These are phyloP conservation scores for Metacarcinus magister DNA, from an alignment of 2,888 invertebrate species.

Conservation along the genomic window DNA sequence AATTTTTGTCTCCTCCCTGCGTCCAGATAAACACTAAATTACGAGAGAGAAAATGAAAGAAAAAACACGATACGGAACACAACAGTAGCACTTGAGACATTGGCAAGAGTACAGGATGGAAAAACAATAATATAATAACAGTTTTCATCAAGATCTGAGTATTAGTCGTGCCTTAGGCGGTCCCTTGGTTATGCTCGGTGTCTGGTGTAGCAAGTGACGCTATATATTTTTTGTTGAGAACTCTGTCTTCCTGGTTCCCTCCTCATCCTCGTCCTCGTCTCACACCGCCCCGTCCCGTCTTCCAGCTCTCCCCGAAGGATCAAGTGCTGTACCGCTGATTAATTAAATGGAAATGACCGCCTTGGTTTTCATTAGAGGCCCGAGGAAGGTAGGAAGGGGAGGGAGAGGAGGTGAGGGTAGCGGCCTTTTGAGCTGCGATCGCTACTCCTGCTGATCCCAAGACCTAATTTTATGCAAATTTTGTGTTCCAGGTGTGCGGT, in stretches of 20 bases:
- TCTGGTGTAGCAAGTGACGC: neutral
- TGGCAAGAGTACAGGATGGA: too few species aligned
- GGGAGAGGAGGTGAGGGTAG: neutral
- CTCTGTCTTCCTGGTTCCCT: neutral
- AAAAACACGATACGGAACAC: too few species aligned
- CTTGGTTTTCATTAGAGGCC: neutral
- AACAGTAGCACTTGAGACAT: too few species aligned
- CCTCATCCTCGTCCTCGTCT: neutral
- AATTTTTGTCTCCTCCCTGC: too few species aligned
- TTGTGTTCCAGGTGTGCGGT: too few species aligned
- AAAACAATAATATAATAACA: neutral
- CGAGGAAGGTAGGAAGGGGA: neutral
- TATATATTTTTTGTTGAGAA: too few species aligned
- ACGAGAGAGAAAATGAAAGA: too few species aligned
- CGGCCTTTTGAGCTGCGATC: neutral
- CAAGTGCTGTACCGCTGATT: neutral
- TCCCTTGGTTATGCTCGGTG: neutral
- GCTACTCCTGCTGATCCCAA: neutral
- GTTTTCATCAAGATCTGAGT: neutral
- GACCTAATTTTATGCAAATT: too few species aligned
- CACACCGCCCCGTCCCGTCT: neutral
- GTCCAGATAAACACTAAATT: too few species aligned
- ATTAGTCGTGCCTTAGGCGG: neutral
- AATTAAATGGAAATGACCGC: too few species aligned
- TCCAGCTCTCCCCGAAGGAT: neutral